Evolutionary conservation across 2,888 invertebrate species (phyloP), one percentile per base, ranked within the genome.

Genomic region (Tetanocera ferruginea): DNA sequence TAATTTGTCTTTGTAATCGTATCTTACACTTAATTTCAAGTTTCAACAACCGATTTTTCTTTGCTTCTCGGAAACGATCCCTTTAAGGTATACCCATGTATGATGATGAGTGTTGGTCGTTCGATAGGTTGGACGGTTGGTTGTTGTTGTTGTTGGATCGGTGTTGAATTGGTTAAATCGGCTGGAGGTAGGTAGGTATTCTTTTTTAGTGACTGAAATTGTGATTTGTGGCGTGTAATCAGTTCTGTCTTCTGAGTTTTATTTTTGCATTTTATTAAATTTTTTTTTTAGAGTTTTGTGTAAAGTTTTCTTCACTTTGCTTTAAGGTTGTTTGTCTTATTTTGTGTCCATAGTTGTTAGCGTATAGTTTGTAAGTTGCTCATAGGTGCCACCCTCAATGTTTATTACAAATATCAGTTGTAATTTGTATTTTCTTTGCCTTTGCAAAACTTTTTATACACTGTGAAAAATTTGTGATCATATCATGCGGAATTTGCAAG

Each of bases 1-100:
- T 75, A 82, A 82, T 82, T 81, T 82, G 82, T 82, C 82, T 82
- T 78, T 82, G 82, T 78, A 82, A 81, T 82, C 78, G 81, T 79
- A 82, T 82, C 82, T 81, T 81, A 80, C 79, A 82, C 81, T 82
- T 82, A 82, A 82, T 82, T 82, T 80, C 75, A 73, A 76, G 78
- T 80, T 76, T 78, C 79, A 80, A 79, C 76, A 74, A 76, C 52
- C 70, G 75, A 81, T 77, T 80, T 81, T 79, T 77, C 66, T 67
- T 57, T 19, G 28, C 75, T 80, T 76, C 77, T 75, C 77, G 17
- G 80, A 80, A 78, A 74, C 74, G 49, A 23, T 28, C 55, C 70
- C 31, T 70, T 51, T 14, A 25, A 55, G 52, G 70, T 28, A 19
- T 23, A n/a, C 55, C 23, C 60, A 28, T 28, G 9, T 62, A 25